Percentiles rank a stretch among this genome's conserved stretches.
phyloP scores from a whole-genome alignment of 2,888 invertebrate species.

The Neelides folsomi region DNA sequence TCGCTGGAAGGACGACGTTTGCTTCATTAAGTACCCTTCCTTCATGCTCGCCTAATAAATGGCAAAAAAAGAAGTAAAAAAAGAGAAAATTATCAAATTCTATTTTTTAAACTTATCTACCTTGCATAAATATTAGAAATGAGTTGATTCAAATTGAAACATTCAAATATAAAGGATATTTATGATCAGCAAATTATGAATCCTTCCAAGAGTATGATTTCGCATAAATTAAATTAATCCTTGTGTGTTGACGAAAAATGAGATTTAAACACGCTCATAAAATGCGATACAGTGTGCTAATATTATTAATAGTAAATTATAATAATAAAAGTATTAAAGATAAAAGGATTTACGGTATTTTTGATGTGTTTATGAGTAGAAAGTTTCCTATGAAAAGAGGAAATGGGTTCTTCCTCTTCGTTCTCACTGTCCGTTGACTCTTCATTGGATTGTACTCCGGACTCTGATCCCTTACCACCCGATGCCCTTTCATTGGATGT shows the following conservation, averaged over 20 bases:
- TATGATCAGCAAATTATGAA: neutral
- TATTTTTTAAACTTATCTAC: neutral
- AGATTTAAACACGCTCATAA: no score
- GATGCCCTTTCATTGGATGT: conserved; percentile 1
- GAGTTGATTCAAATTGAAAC: neutral
- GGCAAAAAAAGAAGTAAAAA: conserved; percentile 36
- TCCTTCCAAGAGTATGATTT: no score
- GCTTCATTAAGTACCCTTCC: conserved; percentile 75
- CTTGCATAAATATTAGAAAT: neutral
- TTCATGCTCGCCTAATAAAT: conserved; percentile 46
- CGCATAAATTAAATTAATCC: no score
- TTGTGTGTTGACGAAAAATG: no score
- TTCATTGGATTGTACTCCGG: conserved; percentile 36
- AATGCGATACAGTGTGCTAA: no score
- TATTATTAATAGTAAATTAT: no score
- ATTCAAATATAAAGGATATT: neutral
- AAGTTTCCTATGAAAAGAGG: conserved; percentile 60
- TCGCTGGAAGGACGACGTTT: conserved; percentile 70
- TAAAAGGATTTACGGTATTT: conserved; percentile 51
- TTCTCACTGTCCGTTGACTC: conserved; percentile 69
- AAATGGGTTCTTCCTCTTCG: conserved; percentile 59
- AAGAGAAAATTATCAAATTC: neutral
- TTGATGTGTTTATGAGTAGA: conserved; percentile 72
- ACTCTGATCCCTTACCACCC: conserved; percentile 1
- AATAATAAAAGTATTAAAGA: no score